Percentiles rank a stretch among this genome's conserved stretches.
These are phyloP conservation scores for Vannuccia rotundouncinata DNA, from an alignment of 2,888 invertebrate genomes.

Conservation along the genomic window DNA sequence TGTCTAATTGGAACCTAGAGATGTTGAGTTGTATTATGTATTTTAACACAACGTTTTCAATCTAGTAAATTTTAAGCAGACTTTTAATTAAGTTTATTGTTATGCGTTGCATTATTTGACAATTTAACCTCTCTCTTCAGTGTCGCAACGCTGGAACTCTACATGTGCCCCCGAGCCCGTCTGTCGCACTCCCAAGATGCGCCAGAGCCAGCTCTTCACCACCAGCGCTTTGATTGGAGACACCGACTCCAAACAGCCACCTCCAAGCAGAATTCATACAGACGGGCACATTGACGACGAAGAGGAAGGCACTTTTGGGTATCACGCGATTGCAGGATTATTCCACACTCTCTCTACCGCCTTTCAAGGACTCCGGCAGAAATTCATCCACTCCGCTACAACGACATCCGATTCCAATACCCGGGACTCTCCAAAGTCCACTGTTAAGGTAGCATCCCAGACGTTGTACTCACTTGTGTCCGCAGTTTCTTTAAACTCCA, in stretches of 20 bases:
- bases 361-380: not conserved
- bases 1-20: too few relatives aligned
- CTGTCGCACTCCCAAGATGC: not conserved
- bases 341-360: not conserved
- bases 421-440: too few relatives aligned
- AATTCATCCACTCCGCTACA: not conserved
- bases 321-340: not conserved
- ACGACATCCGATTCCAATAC: not conserved
- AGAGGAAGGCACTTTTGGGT: not conserved
- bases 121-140: too few relatives aligned
- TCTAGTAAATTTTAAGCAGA: too few relatives aligned
- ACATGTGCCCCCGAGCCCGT: not conserved
- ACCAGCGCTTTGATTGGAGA: not conserved
- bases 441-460: not conserved
- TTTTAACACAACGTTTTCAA: too few relatives aligned
- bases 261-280: too few relatives aligned
- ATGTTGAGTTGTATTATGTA: too few relatives aligned
- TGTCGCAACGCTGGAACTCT: too few relatives aligned
- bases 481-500: not conserved
- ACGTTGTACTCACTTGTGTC: not conserved
- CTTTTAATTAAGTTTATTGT: too few relatives aligned
- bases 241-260: not conserved
- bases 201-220: not conserved
- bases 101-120: too few relatives aligned
- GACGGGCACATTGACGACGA: too few relatives aligned